Base-by-base conservation (phyloP, 2,888 invertebrate species). In the Apotomis turbidana region DNA sequence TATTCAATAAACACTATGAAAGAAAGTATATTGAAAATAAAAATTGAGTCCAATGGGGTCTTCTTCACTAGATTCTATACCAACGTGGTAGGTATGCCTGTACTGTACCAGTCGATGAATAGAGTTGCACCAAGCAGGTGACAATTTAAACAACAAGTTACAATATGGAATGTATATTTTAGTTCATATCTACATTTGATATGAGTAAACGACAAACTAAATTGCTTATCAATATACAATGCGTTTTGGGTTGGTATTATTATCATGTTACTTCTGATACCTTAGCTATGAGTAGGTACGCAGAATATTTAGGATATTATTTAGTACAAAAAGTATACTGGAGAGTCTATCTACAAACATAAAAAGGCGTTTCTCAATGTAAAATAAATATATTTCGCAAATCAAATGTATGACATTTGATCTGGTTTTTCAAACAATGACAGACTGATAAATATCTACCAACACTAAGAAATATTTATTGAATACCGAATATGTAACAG, bases 351-450 rank as follows among this genome's bases (percentile, higher is more conserved):
- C 93, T 92, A 93, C 92, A 91, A 90, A 91, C 92, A 93, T 84
- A 92, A 92, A 91, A 92, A 91, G 91, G 90, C 91, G 88, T 87
- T 87, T 90, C 89, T 90, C 87, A 90, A 91, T 91, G 89, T 90
- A 90, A 93, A 92, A 91, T 93, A 93, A 93, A 93, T 92, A 93
- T 93, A 92, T 93, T 93, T 92, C 90, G 63, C 72, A 91, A 91
- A 93, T 90, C 93, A 93, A 93, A 93, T 93, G 93, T 93, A 93
- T 92, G 91, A 93, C 93, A 93, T 93, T 91, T 93, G 93, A 93
- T 88, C 89, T 90, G 90, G 83, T 86, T 87, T 86, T 87, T 87
- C 82, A 84, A 87, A 89, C 87, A 90, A 91, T 70, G 68, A 51
- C 90, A 90, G 89, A 88, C 86, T 89, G 90, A 90, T 91, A 92